Base-by-base conservation (phyloP, 2,797 vertebrate genomes). In the Meda fulgida region DNA sequence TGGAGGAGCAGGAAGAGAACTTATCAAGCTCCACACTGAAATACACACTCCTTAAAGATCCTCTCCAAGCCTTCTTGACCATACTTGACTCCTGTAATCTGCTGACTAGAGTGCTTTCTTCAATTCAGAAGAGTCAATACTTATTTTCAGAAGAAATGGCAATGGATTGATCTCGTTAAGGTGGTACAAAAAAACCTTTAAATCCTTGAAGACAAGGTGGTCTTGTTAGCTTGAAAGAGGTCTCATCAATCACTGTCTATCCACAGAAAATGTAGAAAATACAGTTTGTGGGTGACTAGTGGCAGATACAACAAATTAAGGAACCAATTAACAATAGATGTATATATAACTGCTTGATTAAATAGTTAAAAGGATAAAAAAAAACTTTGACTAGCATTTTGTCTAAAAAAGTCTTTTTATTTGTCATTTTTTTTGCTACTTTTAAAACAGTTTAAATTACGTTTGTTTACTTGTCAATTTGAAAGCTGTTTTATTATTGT, bases 111-210 rank as follows among this genome's bases (percentile, higher is more conserved):
- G 83, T 21, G 10, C 73, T 85, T 84, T 84, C 84, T 66, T 78
- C 79, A 79, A 78, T 83, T 84, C 78, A 70, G 69, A 60, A 23
- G 78, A 85, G 83, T 89, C 86, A 26, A 88, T 90, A 88, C 83
- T 81, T 86, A 86, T 85, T 89, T 91, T 85, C 80, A 60, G 82
- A 65, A 84, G 85, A 83, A 87, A 85, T 83, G 73, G 84, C 60
- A 80, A 85, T 81, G 86, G 82, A 88, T 88, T 87, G 88, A 87
- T 90, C 88, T 88, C 73, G 80, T 89, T 86, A 77, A 82, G 63
- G 40, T 81, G 76, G 11, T 69, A 48, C 67, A 65, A 86, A 75
- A 72, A 85, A 77, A 29, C 3, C 72, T 66, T 86, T 84, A 85
- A 82, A 81, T 60, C 53, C 60, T 69, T 51, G 21, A 80, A 63